phyloP scores from a whole-genome alignment of 2,888 invertebrate genomes.

The Amphimallon solstitiale region DNA sequence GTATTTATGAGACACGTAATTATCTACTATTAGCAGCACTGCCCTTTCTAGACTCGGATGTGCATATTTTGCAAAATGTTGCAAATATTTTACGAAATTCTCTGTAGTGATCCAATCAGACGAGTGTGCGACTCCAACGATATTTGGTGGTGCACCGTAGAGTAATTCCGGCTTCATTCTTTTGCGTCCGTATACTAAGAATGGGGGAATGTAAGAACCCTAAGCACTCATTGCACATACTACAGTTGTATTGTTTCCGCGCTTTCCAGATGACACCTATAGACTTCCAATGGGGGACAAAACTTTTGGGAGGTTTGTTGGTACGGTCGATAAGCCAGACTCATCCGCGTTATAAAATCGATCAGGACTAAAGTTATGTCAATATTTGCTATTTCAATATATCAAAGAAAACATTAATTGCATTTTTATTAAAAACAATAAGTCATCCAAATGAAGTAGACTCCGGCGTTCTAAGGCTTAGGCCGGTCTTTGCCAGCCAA shows the following conservation, averaged over 20 bases:
- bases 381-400: background rate
- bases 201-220: too few species aligned
- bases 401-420: conserved; percentile 20
- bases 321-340: background rate
- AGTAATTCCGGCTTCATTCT: background rate
- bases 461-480: conserved; percentile 42
- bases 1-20: background rate
- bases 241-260: too few species aligned
- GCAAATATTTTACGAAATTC: too few species aligned
- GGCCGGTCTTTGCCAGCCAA: conserved; percentile 46
- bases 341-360: too few species aligned
- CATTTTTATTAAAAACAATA: too few species aligned
- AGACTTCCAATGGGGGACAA: background rate
- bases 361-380: conserved; percentile 36
- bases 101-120: too few species aligned
- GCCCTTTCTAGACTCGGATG: background rate
- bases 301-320: too few species aligned
- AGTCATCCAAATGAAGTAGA: conserved; percentile 43
- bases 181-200: too few species aligned
- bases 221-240: too few species aligned
- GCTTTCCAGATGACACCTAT: too few species aligned
- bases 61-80: background rate
- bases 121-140: too few species aligned
- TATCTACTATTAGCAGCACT: conserved; percentile 1
- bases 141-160: background rate